Percentiles rank a stretch among this genome's conserved stretches.
phyloP scores from a whole-genome alignment of 2,888 invertebrate species.

The Epinotia demarniana region DNA sequence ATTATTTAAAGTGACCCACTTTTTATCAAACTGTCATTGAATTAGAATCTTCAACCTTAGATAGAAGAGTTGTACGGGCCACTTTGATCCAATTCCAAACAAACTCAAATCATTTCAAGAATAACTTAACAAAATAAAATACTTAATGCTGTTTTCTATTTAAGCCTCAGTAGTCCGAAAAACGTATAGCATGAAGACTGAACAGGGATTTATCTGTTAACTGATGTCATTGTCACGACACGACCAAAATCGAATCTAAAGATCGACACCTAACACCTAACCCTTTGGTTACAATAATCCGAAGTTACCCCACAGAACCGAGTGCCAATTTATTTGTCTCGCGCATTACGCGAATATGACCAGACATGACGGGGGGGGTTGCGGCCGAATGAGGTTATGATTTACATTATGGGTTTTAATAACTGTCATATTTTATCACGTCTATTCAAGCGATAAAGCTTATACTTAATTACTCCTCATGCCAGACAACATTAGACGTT shows the following conservation, averaged over 20 bases:
- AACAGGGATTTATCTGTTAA: too few relatives aligned
- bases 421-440: constrained; percentile 5
- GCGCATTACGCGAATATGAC: constrained; percentile 69
- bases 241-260: constrained; percentile 32
- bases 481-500: too few relatives aligned
- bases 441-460: neutral
- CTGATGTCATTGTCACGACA: neutral
- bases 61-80: too few relatives aligned
- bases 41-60: too few relatives aligned
- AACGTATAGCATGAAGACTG: too few relatives aligned
- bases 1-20: too few relatives aligned
- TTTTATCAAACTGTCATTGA: too few relatives aligned
- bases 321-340: constrained; percentile 75
- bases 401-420: constrained; percentile 40
- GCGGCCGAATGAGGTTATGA: constrained; percentile 58
- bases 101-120: too few relatives aligned
- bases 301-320: constrained; percentile 69
- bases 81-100: too few relatives aligned
- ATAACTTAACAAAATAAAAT: too few relatives aligned
- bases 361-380: constrained; percentile 58
- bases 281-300: constrained; percentile 53
- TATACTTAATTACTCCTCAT: neutral
- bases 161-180: too few relatives aligned
- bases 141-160: too few relatives aligned
- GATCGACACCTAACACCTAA: constrained; percentile 3